Evolutionary conservation across 1,140 invertebrate genomes (phyloP).

Genomic region (Drosophila sucinea): DNA sequence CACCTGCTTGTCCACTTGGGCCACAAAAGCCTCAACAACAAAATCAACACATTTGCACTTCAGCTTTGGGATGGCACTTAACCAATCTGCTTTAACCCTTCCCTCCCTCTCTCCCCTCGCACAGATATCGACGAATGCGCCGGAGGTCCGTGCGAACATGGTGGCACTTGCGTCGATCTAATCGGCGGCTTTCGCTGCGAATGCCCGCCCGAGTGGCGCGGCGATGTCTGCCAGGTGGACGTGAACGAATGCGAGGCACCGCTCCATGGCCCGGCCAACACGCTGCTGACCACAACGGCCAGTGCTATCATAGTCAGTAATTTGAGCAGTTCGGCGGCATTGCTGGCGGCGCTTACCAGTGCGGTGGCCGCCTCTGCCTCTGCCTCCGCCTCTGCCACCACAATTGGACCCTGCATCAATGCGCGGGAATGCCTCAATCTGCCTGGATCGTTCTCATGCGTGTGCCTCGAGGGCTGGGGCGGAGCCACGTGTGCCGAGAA

Average conservation of each 20-base stretch:
- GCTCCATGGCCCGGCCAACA: slow-evolving; percentile 53
- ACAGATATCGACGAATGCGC: slow-evolving; percentile 93
- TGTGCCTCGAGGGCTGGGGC: slow-evolving; percentile 93
- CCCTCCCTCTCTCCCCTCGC: slow-evolving; percentile 16
- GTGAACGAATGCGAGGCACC: slow-evolving; percentile 87
- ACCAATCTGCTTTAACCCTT: slow-evolving; percentile 40
- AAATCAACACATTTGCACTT: slow-evolving; percentile 71
- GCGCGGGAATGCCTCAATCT: slow-evolving; percentile 91
- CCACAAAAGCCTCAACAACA: slow-evolving; percentile 48
- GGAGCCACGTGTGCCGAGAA: slow-evolving; percentile 94
- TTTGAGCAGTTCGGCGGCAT: slow-evolving; percentile 86
- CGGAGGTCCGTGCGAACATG: slow-evolving; percentile 93
- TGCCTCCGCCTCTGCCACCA: slow-evolving; percentile 85
- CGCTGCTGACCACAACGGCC: slow-evolving; percentile 83
- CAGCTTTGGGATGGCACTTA: slow-evolving; percentile 53
- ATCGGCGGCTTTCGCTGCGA: slow-evolving; percentile 90
- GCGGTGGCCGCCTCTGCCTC: slow-evolving; percentile 92
- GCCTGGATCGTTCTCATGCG: slow-evolving; percentile 92
- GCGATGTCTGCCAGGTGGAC: slow-evolving; percentile 90
- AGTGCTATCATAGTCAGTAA: slow-evolving; percentile 68
- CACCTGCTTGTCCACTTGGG: slow-evolving; percentile 52
- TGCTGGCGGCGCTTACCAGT: slow-evolving; percentile 93
- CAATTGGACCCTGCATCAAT: slow-evolving; percentile 89
- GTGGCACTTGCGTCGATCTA: slow-evolving; percentile 91
- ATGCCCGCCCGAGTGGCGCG: slow-evolving; percentile 92